phyloP scores from a whole-genome alignment of 2,113 vertebrate genomes.

The Sebastes fasciatus region DNA sequence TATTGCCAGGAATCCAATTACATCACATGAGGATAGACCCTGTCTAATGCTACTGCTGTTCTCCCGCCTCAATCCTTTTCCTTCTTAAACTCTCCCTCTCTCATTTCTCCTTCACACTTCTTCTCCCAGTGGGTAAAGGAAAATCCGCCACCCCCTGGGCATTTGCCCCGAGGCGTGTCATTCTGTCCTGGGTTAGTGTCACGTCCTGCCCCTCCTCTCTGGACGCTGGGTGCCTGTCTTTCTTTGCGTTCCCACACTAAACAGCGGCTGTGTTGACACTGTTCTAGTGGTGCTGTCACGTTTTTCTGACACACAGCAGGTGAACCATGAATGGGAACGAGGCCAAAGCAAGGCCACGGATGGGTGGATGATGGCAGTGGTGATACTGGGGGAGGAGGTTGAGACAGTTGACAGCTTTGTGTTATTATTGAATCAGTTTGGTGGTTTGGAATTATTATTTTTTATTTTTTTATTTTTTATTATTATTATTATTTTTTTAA shows the following conservation, averaged over 20 bases:
- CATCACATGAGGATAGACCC: conserved; percentile 36
- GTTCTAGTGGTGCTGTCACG: conserved; percentile 24
- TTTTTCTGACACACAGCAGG: conserved; percentile 49
- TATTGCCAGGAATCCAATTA: conserved; percentile 59
- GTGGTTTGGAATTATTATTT: not conserved
- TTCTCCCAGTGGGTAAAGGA: not conserved
- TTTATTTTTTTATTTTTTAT: too few relatives aligned
- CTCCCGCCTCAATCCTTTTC: not conserved
- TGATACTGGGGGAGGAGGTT: not conserved
- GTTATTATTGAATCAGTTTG: not conserved
- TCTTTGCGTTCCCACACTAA: conserved; percentile 71
- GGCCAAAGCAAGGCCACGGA: conserved; percentile 17
- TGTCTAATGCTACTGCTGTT: conserved; percentile 8
- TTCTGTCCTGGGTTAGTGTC: conserved; percentile 31
- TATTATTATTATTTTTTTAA: not conserved
- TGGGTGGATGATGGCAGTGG: not conserved
- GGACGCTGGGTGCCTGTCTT: conserved; percentile 32
- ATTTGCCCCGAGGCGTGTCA: conserved; percentile 1
- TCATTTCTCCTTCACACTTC: not conserved
- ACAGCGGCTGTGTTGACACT: conserved; percentile 67
- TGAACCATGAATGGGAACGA: conserved; percentile 48
- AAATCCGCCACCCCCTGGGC: not conserved
- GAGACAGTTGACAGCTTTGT: not conserved
- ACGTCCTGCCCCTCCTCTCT: conserved; percentile 15
- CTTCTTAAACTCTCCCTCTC: not conserved